Base-by-base conservation (phyloP, 2,113 vertebrate species). In the Daboia siamensis region DNA sequence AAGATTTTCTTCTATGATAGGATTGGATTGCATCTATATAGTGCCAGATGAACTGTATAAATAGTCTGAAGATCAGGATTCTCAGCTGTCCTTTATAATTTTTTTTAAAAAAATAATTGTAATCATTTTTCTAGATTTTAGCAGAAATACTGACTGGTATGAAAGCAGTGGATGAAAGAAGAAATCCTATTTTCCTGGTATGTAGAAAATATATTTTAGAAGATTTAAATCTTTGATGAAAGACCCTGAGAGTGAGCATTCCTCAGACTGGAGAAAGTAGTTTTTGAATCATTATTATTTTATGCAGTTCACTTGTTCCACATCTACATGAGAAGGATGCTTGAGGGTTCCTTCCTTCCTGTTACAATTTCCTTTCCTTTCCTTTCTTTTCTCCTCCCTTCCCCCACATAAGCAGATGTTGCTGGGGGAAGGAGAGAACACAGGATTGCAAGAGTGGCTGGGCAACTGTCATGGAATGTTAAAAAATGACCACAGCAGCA, bases 131-230 rank as follows among this genome's bases (percentile, higher is more conserved):
- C 29, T 91, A 98, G 98, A 97, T 98, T 21, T 94, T 98, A 92
- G 97, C 97, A 9, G 98, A 98, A 94, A 93, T 97, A 29, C 89
- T 98, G 93, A 98, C 98, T 0, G 97, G 98, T 61, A 91, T 97
- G 13, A 97, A 97, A 54, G 97, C 98, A 0, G 61, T 97, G 93
- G 98, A 98, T 94, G 96, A 96, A 52, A 59, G 87, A 91, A 97
- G 97, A 51, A 93, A 95, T 4, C 97, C 97, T 0, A 24, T 96
- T 55, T 98, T 97, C 90, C 94, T 98, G 98, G 98, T 98, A 96
- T 97, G 97, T 80, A 26, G 89, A 91, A 51, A 90, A 33, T 5
- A 15, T 86, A 2, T 87, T 15, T 33, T 57, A 21, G 3, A 13
- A 29, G 33, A 44, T 86, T 15, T 51, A 80, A 80, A 39, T 85